Base-by-base conservation (phyloP, 2,113 vertebrate species). In the Hemicordylus capensis region DNA sequence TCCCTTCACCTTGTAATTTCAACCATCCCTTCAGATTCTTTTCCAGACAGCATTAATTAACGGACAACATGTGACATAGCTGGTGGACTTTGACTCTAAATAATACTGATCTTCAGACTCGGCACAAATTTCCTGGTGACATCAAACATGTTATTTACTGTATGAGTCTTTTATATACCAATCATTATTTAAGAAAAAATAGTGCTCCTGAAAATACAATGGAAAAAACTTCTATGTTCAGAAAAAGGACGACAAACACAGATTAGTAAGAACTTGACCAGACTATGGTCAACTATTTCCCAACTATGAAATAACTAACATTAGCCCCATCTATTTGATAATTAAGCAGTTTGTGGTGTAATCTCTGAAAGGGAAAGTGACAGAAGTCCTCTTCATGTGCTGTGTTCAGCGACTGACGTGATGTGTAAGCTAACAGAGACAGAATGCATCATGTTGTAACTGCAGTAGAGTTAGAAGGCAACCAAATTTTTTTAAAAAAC, bases 31-130 rank as follows among this genome's bases (percentile, higher is more conserved):
- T 82, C 89, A 88, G 80, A 73, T 69, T 87, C 58, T 91, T 89
- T 83, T 80, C 26, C 26, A 89, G 51, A 67, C 76, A 76, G 44
- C 64, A 78, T 90, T 87, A 90, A 92, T 93, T 94, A 91, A 85
- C 76, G 61, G 81, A 93, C 93, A 87, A 42, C 58, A 83, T 54
- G 58, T 93, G 91, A 84, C 87, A 86, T 88, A 77, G 89, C 78
- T 86, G 82, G 17, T 83, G 92, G 86, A 90, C 88, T 94, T 88
- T 93, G 89, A 95, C 90, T 89, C 34, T 24, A 56, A 84, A 46
- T n/a, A n/a, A n/a, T 26, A 39, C 54, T 83, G 86, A 93, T 86
- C 82, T 94, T 92, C 59, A 56, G 48, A 67, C 81, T 90, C 48
- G 54, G 87, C 54, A 77, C 81, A 76, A 89, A n/a, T 15, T 28